These are phyloP conservation scores for Periophthalmus modestus DNA, from an alignment of 2,113 vertebrate genomes.

Conservation along the genomic window DNA sequence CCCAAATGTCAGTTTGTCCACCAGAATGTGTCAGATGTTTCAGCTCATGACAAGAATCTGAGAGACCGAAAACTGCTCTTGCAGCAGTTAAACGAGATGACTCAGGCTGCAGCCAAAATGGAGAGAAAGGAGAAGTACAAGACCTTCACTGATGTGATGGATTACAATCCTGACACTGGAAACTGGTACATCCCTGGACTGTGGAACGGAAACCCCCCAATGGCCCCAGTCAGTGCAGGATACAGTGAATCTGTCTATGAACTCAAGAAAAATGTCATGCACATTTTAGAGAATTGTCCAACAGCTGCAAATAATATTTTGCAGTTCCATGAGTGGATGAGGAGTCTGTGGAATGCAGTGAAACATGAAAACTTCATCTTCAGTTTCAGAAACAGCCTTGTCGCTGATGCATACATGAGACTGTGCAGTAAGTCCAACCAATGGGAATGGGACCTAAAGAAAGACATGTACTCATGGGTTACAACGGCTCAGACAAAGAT, in stretches of 20 bases:
- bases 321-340: constrained; percentile 54
- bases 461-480: constrained; percentile 50
- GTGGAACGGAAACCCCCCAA: constrained; percentile 67
- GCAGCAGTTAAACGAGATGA: too few relatives aligned
- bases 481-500: constrained; percentile 46
- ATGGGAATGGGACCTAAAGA: constrained; percentile 60
- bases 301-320: constrained; percentile 15
- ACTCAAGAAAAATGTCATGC: constrained; percentile 50
- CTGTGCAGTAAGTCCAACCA: constrained; percentile 50
- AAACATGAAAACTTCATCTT: constrained; percentile 69
- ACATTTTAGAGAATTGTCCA: constrained; percentile 18
- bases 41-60: too few relatives aligned
- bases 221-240: constrained; percentile 61
- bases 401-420: constrained; percentile 61
- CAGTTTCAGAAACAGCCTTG: too few relatives aligned
- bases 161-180: constrained; percentile 49
- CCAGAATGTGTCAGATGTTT: too few relatives aligned
- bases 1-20: too few relatives aligned
- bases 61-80: too few relatives aligned
- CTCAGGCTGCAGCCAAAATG: too few relatives aligned
- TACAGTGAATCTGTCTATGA: constrained; percentile 59
- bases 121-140: constrained; percentile 41
- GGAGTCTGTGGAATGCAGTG: constrained; percentile 60
- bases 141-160: constrained; percentile 59
- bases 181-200: constrained; percentile 66